phyloP scores from a whole-genome alignment of 2,113 vertebrate species.

The Campylorhamphus procurvoides region DNA sequence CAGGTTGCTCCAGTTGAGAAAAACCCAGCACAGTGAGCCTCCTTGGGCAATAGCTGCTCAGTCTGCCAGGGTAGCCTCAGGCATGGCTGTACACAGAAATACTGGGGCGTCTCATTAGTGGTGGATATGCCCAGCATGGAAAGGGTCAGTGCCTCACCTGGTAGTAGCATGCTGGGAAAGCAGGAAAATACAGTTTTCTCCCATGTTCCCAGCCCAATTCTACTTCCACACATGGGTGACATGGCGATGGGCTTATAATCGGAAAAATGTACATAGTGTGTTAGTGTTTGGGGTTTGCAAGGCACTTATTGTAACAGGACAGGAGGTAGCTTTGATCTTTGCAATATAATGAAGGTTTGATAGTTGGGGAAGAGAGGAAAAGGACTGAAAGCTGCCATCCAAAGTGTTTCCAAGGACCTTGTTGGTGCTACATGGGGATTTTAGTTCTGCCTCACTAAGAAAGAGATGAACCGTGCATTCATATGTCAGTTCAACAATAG shows the following conservation, averaged over 20 bases:
- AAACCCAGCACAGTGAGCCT: background rate
- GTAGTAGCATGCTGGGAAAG: background rate
- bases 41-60: background rate
- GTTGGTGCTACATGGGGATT: background rate
- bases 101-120: background rate
- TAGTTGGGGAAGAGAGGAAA: background rate
- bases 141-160: background rate
- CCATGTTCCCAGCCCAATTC: background rate
- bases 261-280: fast-evolving
- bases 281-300: background rate
- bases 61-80: background rate
- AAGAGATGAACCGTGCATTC: background rate
- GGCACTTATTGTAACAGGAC: background rate
- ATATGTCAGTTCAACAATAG: background rate
- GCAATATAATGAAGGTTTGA: background rate
- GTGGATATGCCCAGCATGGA: background rate
- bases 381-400: background rate
- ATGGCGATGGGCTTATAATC: background rate
- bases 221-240: fast-evolving
- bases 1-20: background rate
- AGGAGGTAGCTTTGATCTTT: background rate
- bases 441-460: background rate
- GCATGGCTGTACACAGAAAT: background rate
- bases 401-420: background rate
- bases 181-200: background rate